These are phyloP conservation scores for Aphelenchoides bicaudatus DNA, from an alignment of 2,888 invertebrate genomes.

Conservation along the genomic window DNA sequence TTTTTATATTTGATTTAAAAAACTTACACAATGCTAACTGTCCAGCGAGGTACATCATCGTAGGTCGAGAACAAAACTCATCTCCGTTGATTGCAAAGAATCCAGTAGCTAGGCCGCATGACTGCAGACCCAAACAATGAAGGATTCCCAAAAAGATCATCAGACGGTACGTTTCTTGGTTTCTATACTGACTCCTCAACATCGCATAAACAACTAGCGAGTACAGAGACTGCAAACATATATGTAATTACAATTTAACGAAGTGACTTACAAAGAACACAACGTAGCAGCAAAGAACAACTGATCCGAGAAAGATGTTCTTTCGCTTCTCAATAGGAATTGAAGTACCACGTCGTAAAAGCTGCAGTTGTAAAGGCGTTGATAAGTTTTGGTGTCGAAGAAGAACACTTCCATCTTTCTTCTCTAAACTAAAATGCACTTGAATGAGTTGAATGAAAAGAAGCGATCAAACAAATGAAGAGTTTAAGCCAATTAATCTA, in stretches of 20 bases:
- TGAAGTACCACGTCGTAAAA: neutral
- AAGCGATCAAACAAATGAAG: too few relatives aligned
- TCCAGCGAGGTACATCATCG: slow-evolving; percentile 1
- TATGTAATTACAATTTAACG: neutral
- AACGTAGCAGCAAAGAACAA: neutral
- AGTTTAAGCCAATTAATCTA: too few relatives aligned
- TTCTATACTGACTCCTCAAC: neutral
- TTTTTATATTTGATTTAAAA: neutral
- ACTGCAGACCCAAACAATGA: neutral
- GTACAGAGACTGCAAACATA: neutral
- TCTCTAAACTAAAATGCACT: too few relatives aligned
- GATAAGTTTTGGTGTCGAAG: too few relatives aligned
- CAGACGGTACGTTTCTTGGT: slow-evolving; percentile 1
- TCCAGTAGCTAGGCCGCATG: neutral
- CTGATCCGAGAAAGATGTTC: neutral
- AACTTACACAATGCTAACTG: slow-evolving; percentile 3
- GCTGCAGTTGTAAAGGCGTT: neutral
- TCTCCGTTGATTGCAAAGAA: neutral
- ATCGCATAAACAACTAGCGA: neutral
- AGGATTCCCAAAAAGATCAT: slow-evolving; percentile 7
- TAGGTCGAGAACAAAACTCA: neutral
- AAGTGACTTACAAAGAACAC: neutral
- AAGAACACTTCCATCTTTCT: too few relatives aligned
- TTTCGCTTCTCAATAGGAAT: neutral
- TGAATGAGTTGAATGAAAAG: too few relatives aligned